Base-by-base conservation (phyloP, 2,888 invertebrate genomes). In the Baronia brevicornis region DNA sequence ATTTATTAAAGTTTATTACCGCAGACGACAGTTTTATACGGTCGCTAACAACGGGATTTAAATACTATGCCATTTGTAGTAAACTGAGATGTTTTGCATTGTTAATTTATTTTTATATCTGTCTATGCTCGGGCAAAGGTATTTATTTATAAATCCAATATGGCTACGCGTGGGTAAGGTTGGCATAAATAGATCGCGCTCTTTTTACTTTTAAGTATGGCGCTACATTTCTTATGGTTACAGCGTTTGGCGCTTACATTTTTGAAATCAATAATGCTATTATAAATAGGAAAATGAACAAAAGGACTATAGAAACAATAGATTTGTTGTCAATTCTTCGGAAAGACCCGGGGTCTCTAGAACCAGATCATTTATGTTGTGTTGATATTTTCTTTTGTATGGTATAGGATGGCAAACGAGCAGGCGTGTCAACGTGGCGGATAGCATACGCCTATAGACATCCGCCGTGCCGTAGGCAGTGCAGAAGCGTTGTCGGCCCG, bases 141-240 rank as follows among this genome's bases (percentile, higher is more conserved):
- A 10, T 12, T 11, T 30, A 25, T 25, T 25, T 25, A 14, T 30
- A 18, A 24, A 24, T 30, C 13, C 9, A 11, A 21, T 15, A 18
- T 24, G 30, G 12, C 18, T 30, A n/a, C n/a, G n/a, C n/a, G n/a
- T n/a, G n/a, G 23, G 24, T 23, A 17, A 11, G 17, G 11, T 9
- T 11, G n/a, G 21, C 18, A 23, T 5, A 8, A 17, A 18, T 30
- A 30, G 14, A 23, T 23, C 12, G 22, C 9, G 10, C 17, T 15
- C 4, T 14, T 25, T 25, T 15, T 5, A 15, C 15, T 13, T n/a
- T 4, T 13, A 12, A 7, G 12, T 13, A 6, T 5, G 5, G 13
- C 5, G 24, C 12, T 24, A n/a, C 8, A 10, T 24, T 24, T 11
- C 12, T 13, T 6, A 13, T 24, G 3, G 7, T 1, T 20, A 13